Evolutionary conservation across 1,140 invertebrate species (phyloP), one percentile per base, ranked within the genome.

Genomic region (Danaus melanippus): DNA sequence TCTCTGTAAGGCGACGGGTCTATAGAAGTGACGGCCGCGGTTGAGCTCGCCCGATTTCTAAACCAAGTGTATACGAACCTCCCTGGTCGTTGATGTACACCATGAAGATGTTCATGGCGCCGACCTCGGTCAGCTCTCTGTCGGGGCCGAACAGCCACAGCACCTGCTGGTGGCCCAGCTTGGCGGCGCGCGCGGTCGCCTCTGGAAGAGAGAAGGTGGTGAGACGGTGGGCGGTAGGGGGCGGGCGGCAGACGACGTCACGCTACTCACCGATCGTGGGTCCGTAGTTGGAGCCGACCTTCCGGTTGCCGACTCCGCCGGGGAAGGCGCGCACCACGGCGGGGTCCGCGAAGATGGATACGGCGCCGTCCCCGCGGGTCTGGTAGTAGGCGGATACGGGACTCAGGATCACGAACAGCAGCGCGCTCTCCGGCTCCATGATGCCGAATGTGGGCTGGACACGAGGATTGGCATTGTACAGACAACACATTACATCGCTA

Each of bases 31-130:
- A 78, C 64, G 74, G 77, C 70, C 79, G 75, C 59, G 78, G 77
- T 82, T 74, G 47, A 62, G 58, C 53, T 62, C 67, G 49, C 39
- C 53, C 49, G 77, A 85, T 85, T 82, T 77, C 69, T 43, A 39
- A 42, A 52, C 62, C 53, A 60, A 52, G 50, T 53, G 12, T 49
- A 46, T 60, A 70, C 74, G 84, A 88, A 97, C 97, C 96, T 92
- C 96, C 96, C 74, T 95, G 87, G 52, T 96, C 92, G 78, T 99
- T 96, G 55, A 93, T 90, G 77, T 92, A 94, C 72, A 95, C 92
- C 64, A 98, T 90, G 76, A 99, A 99, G 47, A 99, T 92, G 74
- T 99, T 99, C 98, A 99, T 99, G 8, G 98, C 97, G 43, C 98
- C 98, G 46, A 96, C 97, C 90, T 99, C 98, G 0, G 98, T 99